Conservation (phyloP, 2,797 vertebrate genomes). For the Chelonia mydas region DNA sequence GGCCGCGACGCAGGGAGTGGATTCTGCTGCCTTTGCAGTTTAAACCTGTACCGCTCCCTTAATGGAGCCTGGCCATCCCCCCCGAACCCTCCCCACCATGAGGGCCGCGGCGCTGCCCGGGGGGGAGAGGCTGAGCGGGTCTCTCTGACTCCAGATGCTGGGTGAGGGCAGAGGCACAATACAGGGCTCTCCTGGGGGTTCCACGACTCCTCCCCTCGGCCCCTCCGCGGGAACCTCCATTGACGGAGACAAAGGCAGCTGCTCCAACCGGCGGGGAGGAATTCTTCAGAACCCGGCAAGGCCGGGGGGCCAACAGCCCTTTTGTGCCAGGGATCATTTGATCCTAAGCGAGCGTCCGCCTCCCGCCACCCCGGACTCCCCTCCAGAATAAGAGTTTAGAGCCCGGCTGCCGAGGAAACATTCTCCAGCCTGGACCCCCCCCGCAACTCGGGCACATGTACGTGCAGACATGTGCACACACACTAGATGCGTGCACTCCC, state of each 20-base stretch:
- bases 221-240: neutral
- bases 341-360: too few species aligned
- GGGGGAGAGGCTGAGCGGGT: neutral
- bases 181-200: neutral
- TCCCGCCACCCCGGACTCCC: neutral
- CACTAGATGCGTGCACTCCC: neutral
- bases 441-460: neutral
- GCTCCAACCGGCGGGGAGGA: neutral
- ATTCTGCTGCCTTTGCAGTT: neutral
- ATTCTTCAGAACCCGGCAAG: neutral
- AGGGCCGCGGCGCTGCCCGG: neutral
- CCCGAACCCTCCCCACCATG: neutral
- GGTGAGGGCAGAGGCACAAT: too few species aligned
- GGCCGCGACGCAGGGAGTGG: neutral
- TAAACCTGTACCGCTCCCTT: neutral
- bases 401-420: neutral
- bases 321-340: neutral
- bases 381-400: neutral
- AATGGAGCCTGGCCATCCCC: too few species aligned
- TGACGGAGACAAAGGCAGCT: neutral
- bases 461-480: too few species aligned
- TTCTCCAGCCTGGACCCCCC: neutral
- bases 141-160: neutral
- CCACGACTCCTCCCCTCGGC: neutral
- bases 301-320: neutral